Evolutionary conservation across 2,888 invertebrate species (phyloP).

Genomic region (Cosmorhoe ocellata): DNA sequence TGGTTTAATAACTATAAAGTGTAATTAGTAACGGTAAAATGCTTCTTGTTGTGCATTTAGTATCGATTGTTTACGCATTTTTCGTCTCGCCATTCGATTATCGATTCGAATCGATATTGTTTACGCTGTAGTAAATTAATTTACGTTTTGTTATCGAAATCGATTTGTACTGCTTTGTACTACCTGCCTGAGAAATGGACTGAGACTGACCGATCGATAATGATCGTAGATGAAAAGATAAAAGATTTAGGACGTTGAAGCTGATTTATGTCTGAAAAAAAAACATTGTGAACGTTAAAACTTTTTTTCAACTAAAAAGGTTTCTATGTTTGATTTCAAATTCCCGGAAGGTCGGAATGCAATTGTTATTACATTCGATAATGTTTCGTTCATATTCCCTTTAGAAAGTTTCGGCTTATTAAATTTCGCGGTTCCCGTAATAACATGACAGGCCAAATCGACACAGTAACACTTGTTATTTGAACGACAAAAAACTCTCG

Average conservation of each 20-base stretch:
- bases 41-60: conserved; percentile 45
- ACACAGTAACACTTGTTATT: conserved; percentile 72
- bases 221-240: conserved; percentile 27
- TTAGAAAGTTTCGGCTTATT: conserved; percentile 61
- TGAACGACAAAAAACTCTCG: conserved; percentile 58
- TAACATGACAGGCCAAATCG: conserved; percentile 64
- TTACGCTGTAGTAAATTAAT: conserved; percentile 46
- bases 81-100: conserved; percentile 47
- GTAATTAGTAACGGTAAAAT: conserved; percentile 75
- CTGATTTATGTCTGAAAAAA: conserved; percentile 30
- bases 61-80: conserved; percentile 67
- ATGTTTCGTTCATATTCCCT: conserved; percentile 25
- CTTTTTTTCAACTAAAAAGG: conserved; percentile 2
- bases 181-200: conserved; percentile 27
- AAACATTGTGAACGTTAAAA: conserved; percentile 16
- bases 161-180: conserved; percentile 54
- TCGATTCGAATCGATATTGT: conserved; percentile 43
- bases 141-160: conserved; percentile 49
- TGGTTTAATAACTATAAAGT: conserved; percentile 73
- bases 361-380: conserved; percentile 26
- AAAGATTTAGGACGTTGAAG: conserved; percentile 13
- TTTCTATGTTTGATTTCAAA: conserved; percentile 23
- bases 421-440: conserved; percentile 63
- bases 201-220: conserved; percentile 11
- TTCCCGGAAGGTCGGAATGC: conserved; percentile 34